A percentile compares a stretch with the other conserved stretches of the same genome.
phyloP scores from a whole-genome alignment of 2,888 invertebrate genomes.

The Ferdinandea cuprea region DNA sequence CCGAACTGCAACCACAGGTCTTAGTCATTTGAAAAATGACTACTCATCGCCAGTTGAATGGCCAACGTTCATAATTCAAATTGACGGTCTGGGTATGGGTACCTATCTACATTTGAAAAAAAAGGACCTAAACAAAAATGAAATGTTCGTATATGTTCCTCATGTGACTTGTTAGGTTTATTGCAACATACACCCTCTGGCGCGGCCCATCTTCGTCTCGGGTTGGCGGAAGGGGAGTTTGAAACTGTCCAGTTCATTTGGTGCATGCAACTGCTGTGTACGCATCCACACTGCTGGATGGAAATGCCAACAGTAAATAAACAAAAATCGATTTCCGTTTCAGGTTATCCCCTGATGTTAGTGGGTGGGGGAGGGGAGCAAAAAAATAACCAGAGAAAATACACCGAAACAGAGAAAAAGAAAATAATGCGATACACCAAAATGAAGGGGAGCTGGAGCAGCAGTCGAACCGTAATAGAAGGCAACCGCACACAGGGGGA shows the following conservation, averaged over 20 bases:
- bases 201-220: background rate
- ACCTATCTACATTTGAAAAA: conserved; percentile 28
- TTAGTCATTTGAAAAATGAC: conserved; percentile 40
- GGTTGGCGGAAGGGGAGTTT: background rate
- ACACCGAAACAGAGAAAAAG: conserved; percentile 43
- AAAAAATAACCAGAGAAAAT: conserved; percentile 15
- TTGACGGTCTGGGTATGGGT: no score
- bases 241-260: conserved; percentile 28
- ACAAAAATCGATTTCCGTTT: conserved; percentile 74
- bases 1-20: background rate
- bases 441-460: conserved; percentile 25
- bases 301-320: conserved; percentile 59
- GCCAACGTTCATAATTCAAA: conserved; percentile 53
- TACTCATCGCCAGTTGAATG: background rate
- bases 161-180: conserved; percentile 6
- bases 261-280: conserved; percentile 17
- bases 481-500: conserved; percentile 29
- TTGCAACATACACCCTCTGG: background rate
- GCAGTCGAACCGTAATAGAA: conserved; percentile 32
- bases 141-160: conserved; percentile 1
- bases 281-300: conserved; percentile 18
- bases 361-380: conserved; percentile 11
- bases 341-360: conserved; percentile 24
- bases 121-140: background rate
- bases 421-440: conserved; percentile 54